Percentiles rank a stretch among this genome's conserved stretches.
These are phyloP conservation scores for Diglossa cyanea DNA, from an alignment of 2,797 vertebrate species.

Conservation along the genomic window DNA sequence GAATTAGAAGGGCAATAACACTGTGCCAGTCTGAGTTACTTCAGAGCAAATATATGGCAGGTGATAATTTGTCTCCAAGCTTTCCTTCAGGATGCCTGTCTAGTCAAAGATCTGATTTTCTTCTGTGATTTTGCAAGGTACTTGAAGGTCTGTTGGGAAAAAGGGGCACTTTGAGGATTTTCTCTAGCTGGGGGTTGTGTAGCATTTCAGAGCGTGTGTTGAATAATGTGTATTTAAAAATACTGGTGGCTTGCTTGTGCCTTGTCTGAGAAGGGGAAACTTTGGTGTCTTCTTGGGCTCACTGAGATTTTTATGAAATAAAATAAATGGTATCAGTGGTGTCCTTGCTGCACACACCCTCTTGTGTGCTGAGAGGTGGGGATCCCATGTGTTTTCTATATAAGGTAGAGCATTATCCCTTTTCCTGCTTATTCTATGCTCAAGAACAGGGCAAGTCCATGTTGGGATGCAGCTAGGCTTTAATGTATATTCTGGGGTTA, in stretches of 20 bases:
- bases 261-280: not conserved
- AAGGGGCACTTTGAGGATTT: not conserved
- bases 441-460: not conserved
- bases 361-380: not conserved
- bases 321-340: not conserved
- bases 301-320: not conserved
- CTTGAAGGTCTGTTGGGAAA: not conserved
- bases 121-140: not conserved
- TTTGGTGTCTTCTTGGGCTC: not conserved
- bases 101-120: not conserved
- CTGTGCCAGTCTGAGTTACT: not conserved
- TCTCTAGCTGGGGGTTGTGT: not conserved
- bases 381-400: not conserved
- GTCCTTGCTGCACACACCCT: not conserved
- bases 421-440: not conserved
- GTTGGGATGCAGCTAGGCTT: not conserved
- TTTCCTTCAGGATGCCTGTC: not conserved
- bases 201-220: rapidly evolving
- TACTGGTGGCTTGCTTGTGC: not conserved
- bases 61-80: not conserved
- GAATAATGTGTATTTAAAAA: not conserved
- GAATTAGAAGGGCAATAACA: not conserved
- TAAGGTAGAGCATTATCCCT: not conserved
- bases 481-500: not conserved
- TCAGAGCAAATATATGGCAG: not conserved